These are phyloP conservation scores for Lycorma delicatula DNA, from an alignment of 1,140 invertebrate genomes.

Conservation along the genomic window DNA sequence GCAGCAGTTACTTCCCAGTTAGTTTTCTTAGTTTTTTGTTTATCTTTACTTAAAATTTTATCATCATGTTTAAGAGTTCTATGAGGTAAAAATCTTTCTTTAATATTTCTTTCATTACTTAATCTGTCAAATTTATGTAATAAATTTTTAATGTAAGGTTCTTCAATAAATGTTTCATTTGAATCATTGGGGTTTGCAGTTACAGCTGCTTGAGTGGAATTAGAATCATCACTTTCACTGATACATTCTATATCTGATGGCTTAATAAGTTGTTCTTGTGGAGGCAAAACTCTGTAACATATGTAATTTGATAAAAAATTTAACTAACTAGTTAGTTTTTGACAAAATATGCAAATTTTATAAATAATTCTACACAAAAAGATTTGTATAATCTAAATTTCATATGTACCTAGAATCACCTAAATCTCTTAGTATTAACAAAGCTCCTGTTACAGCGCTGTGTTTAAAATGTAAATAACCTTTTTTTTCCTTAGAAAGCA, in stretches of 20 bases:
- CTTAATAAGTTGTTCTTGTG: constrained; percentile 48
- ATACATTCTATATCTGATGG: constrained; percentile 51
- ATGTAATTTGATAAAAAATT: no score
- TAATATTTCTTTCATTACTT: constrained; percentile 29
- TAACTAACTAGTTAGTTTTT: no score
- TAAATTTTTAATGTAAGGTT: constrained; percentile 46
- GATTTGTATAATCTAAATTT: no score
- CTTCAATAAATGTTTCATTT: not conserved
- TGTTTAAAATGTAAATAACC: no score
- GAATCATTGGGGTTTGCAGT: no score
- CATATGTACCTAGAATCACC: no score
- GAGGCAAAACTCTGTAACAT: constrained; percentile 40
- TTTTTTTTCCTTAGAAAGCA: no score
- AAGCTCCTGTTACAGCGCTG: no score
- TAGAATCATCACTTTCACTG: not conserved
- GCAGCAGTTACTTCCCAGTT: constrained; percentile 61
- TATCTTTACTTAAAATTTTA: constrained; percentile 52
- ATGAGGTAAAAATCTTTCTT: constrained; percentile 48
- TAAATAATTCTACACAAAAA: no score
- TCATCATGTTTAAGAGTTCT: constrained; percentile 53
- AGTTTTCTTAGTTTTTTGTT: constrained; percentile 45
- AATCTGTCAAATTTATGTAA: constrained; percentile 45
- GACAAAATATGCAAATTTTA: no score
- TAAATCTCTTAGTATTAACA: no score
- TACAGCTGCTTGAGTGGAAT: no score